phyloP scores from a whole-genome alignment of 2,113 vertebrate species.

The Caloenas nicobarica region DNA sequence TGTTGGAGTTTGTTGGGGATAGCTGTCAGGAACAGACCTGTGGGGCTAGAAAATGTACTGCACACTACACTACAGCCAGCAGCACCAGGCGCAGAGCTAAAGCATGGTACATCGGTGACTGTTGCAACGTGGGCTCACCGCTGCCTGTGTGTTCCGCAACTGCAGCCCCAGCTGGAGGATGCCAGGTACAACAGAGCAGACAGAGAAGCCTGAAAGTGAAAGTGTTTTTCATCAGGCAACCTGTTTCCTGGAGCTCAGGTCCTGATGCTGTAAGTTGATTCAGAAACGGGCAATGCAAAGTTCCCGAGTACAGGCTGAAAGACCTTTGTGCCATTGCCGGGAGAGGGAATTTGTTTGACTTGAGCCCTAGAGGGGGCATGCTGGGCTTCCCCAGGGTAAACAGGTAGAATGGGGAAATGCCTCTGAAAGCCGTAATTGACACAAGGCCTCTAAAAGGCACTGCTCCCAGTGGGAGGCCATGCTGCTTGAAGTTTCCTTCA shows the following conservation, averaged over 20 bases:
- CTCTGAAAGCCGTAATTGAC: conserved; percentile 57
- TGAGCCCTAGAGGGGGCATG: not conserved
- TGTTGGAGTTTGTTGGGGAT: not conserved
- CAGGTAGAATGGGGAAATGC: conserved; percentile 48
- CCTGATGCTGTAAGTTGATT: not conserved
- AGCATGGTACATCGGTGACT: not conserved
- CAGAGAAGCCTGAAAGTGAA: not conserved
- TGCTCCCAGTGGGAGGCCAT: not conserved
- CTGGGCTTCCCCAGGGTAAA: conserved; percentile 34
- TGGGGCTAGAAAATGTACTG: not conserved
- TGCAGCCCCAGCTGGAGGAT: not conserved
- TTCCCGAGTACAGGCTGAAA: not conserved
- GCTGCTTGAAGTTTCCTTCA: conserved; percentile 47
- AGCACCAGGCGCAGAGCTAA: not conserved
- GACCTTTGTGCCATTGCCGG: not conserved
- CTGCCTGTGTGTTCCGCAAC: not conserved
- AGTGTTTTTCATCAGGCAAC: not conserved
- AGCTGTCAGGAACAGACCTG: not conserved
- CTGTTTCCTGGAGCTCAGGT: not conserved
- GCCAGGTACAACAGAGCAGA: not conserved
- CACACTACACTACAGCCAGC: not conserved
- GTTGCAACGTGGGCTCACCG: not conserved
- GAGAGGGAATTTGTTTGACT: not conserved
- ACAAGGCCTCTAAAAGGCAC: conserved; percentile 55
- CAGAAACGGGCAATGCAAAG: not conserved